Base-by-base conservation (phyloP, 2,113 vertebrate species). In the Larimichthys polyactis region DNA sequence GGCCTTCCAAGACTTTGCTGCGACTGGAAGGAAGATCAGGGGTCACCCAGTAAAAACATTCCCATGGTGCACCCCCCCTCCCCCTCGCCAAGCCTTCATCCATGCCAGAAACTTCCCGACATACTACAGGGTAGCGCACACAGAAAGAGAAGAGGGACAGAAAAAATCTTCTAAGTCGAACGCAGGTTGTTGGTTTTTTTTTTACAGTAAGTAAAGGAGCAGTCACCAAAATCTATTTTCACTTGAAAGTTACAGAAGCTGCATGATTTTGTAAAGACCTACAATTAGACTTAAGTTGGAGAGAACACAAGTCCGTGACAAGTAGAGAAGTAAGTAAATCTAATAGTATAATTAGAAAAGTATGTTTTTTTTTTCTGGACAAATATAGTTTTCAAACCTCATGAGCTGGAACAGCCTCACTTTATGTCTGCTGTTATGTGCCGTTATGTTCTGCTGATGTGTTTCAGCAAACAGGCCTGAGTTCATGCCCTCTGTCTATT, bases 1-100 rank as follows among this genome's bases (percentile, higher is more conserved):
- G 87, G 87, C 82, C 82, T 87, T 91, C 81, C 40, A 69, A 88
- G 79, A 63, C 85, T 84, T 69, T 51, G 69, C 89, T 87, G 83
- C 60, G 81, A 94, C 92, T 94, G 91, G 94, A 95, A 94, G 94
- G 93, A 95, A 95, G 94, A 94, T 95, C 94, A 95, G 86, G 91
- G 94, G 95, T 95, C 94, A 92, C 74, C 52, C 92, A 93, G 93
- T 93, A 82, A 95, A 95, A 96, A 95, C 94, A 96, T 96, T 95
- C 94, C 93, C 94, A 94, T 93, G 87, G 79, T 85, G 87, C 91
- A 87, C 89, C 91, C 80, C 90, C 91, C 90, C 90, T 89, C 89
- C 89, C 1, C 7, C 36, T 2, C 27, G 1, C 7, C 36, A 8
- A 54, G 63, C 78, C 80, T 71, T 86, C 89, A 71, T 78, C 86